Percentiles rank a stretch among this genome's conserved stretches.
phyloP scores from a whole-genome alignment of 2,888 invertebrate genomes.

The Dryocosmus kuriphilus region DNA sequence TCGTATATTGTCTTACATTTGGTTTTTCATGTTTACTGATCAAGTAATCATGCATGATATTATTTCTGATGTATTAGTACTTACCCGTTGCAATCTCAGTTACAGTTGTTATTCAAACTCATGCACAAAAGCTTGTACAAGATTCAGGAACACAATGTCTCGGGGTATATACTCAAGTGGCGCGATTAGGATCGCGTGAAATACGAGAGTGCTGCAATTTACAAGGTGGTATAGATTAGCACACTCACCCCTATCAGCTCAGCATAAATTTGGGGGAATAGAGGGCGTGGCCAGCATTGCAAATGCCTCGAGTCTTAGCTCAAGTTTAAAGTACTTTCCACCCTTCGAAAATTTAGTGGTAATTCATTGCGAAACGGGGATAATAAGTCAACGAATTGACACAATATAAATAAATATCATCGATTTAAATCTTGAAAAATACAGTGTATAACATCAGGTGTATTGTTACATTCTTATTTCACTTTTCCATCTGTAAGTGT shows the following conservation, averaged over 20 bases:
- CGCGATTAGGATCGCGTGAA: slow-evolving; percentile 37
- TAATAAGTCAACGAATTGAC: not conserved
- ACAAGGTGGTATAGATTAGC: slow-evolving; percentile 40
- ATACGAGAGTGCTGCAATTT: slow-evolving; percentile 39
- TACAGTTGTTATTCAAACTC: slow-evolving; percentile 13
- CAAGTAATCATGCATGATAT: not conserved
- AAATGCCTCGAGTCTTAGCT: slow-evolving; percentile 14
- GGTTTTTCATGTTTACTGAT: not conserved
- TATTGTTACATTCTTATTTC: not conserved
- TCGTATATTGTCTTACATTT: not conserved
- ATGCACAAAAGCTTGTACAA: slow-evolving; percentile 29
- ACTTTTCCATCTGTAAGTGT: not conserved
- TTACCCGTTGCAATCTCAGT: slow-evolving; percentile 7
- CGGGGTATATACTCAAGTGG: slow-evolving; percentile 27
- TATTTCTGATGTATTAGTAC: not conserved
- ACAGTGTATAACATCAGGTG: not conserved
- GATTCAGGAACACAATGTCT: slow-evolving; percentile 28
- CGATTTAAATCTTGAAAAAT: not conserved
- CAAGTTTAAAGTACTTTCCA: slow-evolving; percentile 20
- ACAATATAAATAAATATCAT: not conserved
- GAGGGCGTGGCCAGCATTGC: slow-evolving; percentile 26
- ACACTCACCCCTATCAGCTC: slow-evolving; percentile 36
- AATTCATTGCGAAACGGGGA: not conserved
- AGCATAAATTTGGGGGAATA: slow-evolving; percentile 37
- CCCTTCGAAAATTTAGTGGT: not conserved